These are phyloP conservation scores for Callimico goeldii DNA, from an alignment of 2,797 vertebrate species.

Conservation along the genomic window DNA sequence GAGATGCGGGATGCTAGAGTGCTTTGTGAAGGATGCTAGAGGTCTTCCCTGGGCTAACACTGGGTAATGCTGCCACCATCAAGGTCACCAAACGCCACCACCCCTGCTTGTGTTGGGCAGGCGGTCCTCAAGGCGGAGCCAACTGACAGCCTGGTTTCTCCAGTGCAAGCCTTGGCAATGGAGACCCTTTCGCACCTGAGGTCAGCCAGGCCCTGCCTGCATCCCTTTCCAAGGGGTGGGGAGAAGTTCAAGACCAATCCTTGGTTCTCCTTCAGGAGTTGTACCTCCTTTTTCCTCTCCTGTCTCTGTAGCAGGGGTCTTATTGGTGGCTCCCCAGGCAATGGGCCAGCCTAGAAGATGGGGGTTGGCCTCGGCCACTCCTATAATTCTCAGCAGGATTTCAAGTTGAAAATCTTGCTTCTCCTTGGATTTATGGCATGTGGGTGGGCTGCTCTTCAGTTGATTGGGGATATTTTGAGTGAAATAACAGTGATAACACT, in stretches of 20 bases:
- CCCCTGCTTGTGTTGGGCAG: slow-evolving; percentile 1
- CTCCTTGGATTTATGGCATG: not conserved
- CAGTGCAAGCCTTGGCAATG: slow-evolving; percentile 47
- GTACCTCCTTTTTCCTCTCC: not conserved
- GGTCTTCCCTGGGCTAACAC: not conserved
- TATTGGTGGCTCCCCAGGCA: not conserved
- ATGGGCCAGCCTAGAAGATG: not conserved
- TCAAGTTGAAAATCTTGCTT: not conserved
- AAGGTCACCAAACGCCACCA: not conserved
- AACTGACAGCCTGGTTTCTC: not conserved
- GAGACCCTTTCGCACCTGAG: slow-evolving; percentile 54
- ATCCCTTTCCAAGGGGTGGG: not conserved
- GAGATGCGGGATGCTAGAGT: accelerated
- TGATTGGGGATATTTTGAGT: not conserved
- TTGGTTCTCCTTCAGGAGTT: accelerated
- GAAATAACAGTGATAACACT: not conserved
- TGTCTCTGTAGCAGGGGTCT: not conserved
- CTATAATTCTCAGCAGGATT: not conserved
- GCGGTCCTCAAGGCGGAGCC: slow-evolving; percentile 58
- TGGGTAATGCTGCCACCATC: not conserved
- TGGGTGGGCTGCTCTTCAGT: not conserved
- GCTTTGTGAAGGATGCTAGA: accelerated
- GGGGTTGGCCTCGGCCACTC: not conserved
- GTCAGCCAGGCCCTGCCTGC: not conserved
- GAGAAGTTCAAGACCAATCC: not conserved